Evolutionary conservation across 2,113 vertebrate genomes (phyloP).

Genomic region (Hippocampus mohnikei): DNA sequence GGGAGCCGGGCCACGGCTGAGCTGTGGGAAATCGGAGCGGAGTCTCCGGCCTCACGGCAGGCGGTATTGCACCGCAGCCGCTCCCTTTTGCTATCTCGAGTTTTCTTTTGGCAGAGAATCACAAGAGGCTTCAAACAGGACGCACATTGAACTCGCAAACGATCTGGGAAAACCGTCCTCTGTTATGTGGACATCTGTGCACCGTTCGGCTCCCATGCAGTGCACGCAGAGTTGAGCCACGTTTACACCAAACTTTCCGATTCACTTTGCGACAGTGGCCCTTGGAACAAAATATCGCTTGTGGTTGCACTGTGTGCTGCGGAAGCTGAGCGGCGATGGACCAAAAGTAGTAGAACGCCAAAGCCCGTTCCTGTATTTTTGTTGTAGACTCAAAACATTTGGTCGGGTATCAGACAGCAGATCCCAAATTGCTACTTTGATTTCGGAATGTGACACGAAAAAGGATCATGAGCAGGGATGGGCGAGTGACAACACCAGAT

Average conservation of each 20-base stretch:
- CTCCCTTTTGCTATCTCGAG: conserved; percentile 47
- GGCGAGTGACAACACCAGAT: no score
- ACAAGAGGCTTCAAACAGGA: conserved; percentile 64
- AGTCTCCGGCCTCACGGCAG: conserved; percentile 68
- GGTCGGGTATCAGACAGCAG: no score
- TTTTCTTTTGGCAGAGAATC: conserved; percentile 62
- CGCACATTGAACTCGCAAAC: conserved; percentile 48
- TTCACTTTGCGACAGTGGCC: neutral
- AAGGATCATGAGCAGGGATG: no score
- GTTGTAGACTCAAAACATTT: no score
- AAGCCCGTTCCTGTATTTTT: no score
- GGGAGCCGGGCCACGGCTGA: conserved; percentile 67
- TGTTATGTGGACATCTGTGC: conserved; percentile 52
- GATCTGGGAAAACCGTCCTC: conserved; percentile 58
- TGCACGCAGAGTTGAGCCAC: neutral
- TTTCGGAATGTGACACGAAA: no score
- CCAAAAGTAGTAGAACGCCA: no score
- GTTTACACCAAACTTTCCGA: neutral
- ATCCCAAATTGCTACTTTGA: no score
- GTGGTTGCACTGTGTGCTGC: no score
- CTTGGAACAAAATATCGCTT: no score
- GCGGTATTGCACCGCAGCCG: conserved; percentile 36
- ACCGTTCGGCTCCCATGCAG: conserved; percentile 40
- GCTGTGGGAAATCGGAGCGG: conserved; percentile 70
- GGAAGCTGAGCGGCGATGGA: no score